These are phyloP conservation scores for Nasonia giraulti DNA, from an alignment of 1,140 invertebrate species.

Conservation along the genomic window DNA sequence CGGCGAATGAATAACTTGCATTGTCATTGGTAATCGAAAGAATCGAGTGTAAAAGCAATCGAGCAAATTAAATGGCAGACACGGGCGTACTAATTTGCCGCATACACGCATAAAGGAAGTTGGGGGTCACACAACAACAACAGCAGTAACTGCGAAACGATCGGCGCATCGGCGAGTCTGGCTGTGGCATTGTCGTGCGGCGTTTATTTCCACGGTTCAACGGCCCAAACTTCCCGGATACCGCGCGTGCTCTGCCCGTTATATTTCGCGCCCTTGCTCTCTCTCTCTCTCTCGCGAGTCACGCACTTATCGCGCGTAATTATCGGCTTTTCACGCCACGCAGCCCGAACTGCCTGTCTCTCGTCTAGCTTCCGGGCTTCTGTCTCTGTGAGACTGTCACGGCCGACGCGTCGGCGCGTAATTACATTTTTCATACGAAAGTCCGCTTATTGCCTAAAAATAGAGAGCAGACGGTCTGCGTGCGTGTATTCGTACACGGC, in stretches of 20 bases:
- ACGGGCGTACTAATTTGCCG: too few relatives aligned
- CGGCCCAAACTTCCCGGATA: conserved; percentile 73
- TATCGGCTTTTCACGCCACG: conserved; percentile 31
- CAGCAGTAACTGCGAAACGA: neutral
- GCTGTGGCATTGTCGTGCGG: conserved; percentile 53
- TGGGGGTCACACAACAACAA: neutral
- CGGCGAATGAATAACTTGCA: neutral
- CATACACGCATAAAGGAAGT: conserved; percentile 5
- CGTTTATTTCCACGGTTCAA: conserved; percentile 65
- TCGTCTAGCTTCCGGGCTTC: conserved; percentile 1
- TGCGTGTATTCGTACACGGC: neutral
- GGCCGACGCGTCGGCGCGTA: neutral
- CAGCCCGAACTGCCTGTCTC: neutral
- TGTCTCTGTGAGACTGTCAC: neutral
- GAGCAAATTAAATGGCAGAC: conserved; percentile 9
- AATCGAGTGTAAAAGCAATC: neutral
- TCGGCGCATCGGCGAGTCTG: conserved; percentile 29
- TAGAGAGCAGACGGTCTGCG: too few relatives aligned
- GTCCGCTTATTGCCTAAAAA: too few relatives aligned
- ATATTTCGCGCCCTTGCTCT: neutral
- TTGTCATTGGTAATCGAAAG: neutral
- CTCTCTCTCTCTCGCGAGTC: neutral
- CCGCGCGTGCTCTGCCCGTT: conserved; percentile 20
- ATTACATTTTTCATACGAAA: neutral
- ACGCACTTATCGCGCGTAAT: conserved; percentile 35